Evolutionary conservation across 1,140 invertebrate species (phyloP).

Genomic region (Idris sp.): DNA sequence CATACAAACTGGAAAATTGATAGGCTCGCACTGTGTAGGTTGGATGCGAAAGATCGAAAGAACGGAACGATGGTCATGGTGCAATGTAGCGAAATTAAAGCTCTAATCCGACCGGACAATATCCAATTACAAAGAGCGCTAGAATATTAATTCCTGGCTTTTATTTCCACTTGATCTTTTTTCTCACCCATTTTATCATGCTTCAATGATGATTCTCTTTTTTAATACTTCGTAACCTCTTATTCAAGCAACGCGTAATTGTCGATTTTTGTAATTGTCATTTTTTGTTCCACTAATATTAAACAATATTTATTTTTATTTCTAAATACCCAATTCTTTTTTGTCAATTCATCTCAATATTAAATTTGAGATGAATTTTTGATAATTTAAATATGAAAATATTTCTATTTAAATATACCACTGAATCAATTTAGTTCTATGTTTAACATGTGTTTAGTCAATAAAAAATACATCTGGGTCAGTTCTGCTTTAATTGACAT

Average conservation of each 20-base stretch:
- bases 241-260: conserved; percentile 27
- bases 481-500: conserved; percentile 43
- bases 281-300: no score
- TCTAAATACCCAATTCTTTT: no score
- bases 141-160: conserved; percentile 73
- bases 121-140: conserved; percentile 73
- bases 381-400: conserved; percentile 10
- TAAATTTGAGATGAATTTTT: no score
- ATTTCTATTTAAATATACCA: not conserved
- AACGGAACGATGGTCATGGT: conserved; percentile 54
- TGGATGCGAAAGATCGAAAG: conserved; percentile 47
- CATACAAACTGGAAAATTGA: conserved; percentile 58
- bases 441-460: conserved; percentile 21
- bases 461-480: conserved; percentile 44
- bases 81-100: conserved; percentile 75
- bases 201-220: conserved; percentile 42
- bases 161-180: conserved; percentile 66
- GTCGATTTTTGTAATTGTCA: no score
- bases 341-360: no score
- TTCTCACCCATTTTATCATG: conserved; percentile 52
- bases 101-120: conserved; percentile 76
- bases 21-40: conserved; percentile 39
- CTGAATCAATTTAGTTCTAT: conserved; percentile 6
- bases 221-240: conserved; percentile 21
- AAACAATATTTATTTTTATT: no score